Evolutionary conservation across 1,140 invertebrate species (phyloP).

Genomic region (Pseudoatta argentina): DNA sequence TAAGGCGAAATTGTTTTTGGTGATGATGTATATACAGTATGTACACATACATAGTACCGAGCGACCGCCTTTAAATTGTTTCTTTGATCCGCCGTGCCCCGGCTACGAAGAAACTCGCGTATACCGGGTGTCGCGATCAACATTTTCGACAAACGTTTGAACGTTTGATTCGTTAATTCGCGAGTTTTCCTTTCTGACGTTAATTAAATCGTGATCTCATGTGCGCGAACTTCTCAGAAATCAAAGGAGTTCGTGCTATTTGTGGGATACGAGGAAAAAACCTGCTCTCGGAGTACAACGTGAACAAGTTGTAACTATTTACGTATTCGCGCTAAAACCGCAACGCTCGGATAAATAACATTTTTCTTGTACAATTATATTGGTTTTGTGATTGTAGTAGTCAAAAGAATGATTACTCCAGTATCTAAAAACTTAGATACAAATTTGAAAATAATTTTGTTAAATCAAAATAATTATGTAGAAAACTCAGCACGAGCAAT

Average conservation of each 20-base stretch:
- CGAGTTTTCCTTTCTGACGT: not conserved
- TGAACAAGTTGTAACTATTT: slow-evolving; percentile 36
- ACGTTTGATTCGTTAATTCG: not conserved
- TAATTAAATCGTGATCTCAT: slow-evolving; percentile 33
- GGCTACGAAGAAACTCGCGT: slow-evolving; percentile 25
- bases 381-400: too few species aligned
- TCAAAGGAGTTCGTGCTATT: slow-evolving; percentile 50
- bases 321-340: slow-evolving; percentile 3
- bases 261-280: slow-evolving; percentile 35
- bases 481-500: too few species aligned
- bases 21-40: slow-evolving; percentile 60
- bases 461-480: too few species aligned
- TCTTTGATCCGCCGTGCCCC: slow-evolving; percentile 59
- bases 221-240: slow-evolving; percentile 33
- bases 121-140: slow-evolving; percentile 52
- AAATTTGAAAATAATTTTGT: too few species aligned
- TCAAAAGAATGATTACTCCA: too few species aligned
- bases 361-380: not conserved
- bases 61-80: slow-evolving; percentile 69
- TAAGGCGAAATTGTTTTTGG: slow-evolving; percentile 74
- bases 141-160: not conserved
- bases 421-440: too few species aligned
- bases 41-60: slow-evolving; percentile 35
- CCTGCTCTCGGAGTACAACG: not conserved
- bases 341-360: not conserved